Conservation (phyloP, 2,113 vertebrate genomes). For the Sakesphorus luctuosus region DNA sequence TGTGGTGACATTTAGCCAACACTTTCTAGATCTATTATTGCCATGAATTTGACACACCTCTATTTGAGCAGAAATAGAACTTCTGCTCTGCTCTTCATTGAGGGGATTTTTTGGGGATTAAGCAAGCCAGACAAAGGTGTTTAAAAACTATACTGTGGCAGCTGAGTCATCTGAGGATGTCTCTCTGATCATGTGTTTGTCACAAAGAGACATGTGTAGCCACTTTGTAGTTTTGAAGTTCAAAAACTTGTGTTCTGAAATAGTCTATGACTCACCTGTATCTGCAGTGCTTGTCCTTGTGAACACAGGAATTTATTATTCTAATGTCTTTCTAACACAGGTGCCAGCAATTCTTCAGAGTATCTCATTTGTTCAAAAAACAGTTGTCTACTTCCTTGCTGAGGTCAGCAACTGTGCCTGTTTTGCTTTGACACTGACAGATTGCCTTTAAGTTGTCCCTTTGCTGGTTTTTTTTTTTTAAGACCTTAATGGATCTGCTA, state of each 20-base stretch:
- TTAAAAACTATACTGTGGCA: background rate
- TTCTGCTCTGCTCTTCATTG: background rate
- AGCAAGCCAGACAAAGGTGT: background rate
- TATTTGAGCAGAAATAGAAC: background rate
- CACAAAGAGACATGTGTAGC: background rate
- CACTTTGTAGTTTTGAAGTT: background rate
- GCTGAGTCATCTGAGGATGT: background rate
- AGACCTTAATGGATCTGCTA: background rate
- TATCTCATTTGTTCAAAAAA: background rate
- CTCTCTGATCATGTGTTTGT: background rate
- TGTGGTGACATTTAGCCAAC: background rate
- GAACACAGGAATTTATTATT: slow-evolving; percentile 23
- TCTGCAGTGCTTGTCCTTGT: background rate
- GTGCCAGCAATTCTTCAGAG: background rate
- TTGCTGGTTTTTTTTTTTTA: background rate
- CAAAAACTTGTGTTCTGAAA: background rate
- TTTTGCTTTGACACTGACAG: background rate
- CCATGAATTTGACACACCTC: background rate
- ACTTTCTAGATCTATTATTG: background rate
- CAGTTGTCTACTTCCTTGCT: slow-evolving; percentile 20
- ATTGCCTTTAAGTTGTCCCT: background rate
- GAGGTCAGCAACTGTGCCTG: slow-evolving; percentile 19
- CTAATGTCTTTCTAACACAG: background rate
- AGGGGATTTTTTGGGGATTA: background rate
- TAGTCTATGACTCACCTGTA: background rate